Evolutionary conservation across 2,797 vertebrate genomes (phyloP), one percentile per base, ranked within the genome.

Genomic region (Apogon hyalosoma): DNA sequence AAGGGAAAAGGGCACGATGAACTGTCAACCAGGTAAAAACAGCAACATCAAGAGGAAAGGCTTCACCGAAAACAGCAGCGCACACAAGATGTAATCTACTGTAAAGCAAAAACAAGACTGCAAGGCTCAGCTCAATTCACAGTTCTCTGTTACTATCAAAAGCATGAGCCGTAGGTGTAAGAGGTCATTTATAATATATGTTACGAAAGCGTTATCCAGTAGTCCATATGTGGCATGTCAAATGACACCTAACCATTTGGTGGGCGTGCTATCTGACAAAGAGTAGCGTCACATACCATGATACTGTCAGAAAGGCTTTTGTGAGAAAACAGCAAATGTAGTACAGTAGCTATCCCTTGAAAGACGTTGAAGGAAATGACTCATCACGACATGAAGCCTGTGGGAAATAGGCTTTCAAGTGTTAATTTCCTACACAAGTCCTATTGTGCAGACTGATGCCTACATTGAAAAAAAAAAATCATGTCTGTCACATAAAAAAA

Each of bases 1-100:
- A 45, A 73, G 63, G 54, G 45, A 69, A 73, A 85, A 76, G 80
- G 77, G 61, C 81, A 77, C 7, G 7, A 54, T 55, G 18, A 54
- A 56, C 61, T 16, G 54, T 47, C 52, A 77, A 61, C 60, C 68
- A 68, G 69, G 81, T 69, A 66, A 83, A 79, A 75, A 63, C 61
- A 51, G 59, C 61, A 45, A 63, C 65, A 28, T 79, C 53, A 36
- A 58, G 73, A 67, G 50, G 45, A 73, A 73, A 61, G 45, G 61
- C 63, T 40, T 72, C 65, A 38, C 33, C 52, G 57, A 43, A 59
- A 62, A 47, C 28, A 12, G 60, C 46, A 63, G 69, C 24, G 64
- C 19, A 16, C 4, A 3, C 1, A 42, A 43, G 63, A 60, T 45
- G 13, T 2, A 39, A 21, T 38, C 53, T 63, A 0, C 67, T 52